These are phyloP conservation scores for Anagyrus pseudococci DNA, from an alignment of 2,888 invertebrate genomes.

Conservation along the genomic window DNA sequence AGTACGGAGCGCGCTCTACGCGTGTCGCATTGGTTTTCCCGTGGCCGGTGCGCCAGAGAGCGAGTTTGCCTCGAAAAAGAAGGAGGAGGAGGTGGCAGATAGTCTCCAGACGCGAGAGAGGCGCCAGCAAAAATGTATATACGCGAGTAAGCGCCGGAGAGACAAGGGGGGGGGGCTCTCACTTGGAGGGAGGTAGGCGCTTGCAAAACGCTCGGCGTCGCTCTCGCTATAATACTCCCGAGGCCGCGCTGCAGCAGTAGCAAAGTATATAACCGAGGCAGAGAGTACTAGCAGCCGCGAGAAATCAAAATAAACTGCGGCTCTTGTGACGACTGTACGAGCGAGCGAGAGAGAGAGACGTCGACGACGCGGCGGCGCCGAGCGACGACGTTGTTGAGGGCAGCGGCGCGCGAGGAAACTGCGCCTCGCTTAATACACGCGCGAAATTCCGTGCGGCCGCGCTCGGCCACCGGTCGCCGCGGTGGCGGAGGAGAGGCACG, in stretches of 20 bases:
- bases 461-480: too few species aligned
- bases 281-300: neutral
- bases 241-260: neutral
- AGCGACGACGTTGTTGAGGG: neutral
- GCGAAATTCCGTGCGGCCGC: neutral
- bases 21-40: too few species aligned
- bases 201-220: neutral
- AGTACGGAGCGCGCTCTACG: too few species aligned
- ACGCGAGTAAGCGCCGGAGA: too few species aligned
- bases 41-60: too few species aligned
- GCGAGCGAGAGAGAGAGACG: neutral
- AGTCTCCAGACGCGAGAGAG: too few species aligned
- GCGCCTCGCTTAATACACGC: neutral
- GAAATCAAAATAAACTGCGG: constrained; percentile 18
- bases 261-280: neutral
- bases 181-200: too few species aligned
- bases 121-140: too few species aligned
- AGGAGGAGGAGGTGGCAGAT: too few species aligned
- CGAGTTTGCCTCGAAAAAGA: too few species aligned
- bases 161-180: too few species aligned
- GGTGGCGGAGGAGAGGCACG: too few species aligned
- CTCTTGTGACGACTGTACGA: neutral
- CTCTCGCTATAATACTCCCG: neutral
- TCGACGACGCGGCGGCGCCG: neutral
- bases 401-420: neutral